phyloP scores from a whole-genome alignment of 2,888 invertebrate genomes.

The Drosophila kuntzei region DNA sequence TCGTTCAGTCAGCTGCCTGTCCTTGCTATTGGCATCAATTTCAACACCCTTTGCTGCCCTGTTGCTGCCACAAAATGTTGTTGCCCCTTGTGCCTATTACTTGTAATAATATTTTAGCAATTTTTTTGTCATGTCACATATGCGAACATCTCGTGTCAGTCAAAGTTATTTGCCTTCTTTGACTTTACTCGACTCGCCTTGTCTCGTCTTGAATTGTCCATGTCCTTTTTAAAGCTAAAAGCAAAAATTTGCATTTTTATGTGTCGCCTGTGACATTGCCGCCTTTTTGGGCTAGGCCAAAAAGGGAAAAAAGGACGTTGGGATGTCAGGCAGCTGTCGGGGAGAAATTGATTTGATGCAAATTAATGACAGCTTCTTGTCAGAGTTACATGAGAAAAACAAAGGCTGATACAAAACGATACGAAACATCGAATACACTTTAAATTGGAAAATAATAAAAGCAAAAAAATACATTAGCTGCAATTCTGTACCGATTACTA shows the following conservation, averaged over 20 bases:
- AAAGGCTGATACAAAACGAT: neutral
- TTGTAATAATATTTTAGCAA: slow-evolving; percentile 79
- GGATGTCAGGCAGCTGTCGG: slow-evolving; percentile 61
- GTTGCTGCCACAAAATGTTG: slow-evolving; percentile 41
- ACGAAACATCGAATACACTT: slow-evolving; percentile 48
- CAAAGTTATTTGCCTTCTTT: slow-evolving; percentile 15
- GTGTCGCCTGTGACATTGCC: slow-evolving; percentile 48
- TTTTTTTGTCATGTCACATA: slow-evolving; percentile 77
- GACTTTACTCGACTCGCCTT: neutral
- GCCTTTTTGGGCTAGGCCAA: slow-evolving; percentile 9
- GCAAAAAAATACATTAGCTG: neutral
- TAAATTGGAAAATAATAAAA: neutral
- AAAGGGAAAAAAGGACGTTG: slow-evolving; percentile 3
- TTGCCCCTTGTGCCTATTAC: slow-evolving; percentile 68
- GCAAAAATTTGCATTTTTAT: slow-evolving; percentile 77
- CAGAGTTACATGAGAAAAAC: slow-evolving; percentile 58
- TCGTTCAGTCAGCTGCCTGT: slow-evolving; percentile 17
- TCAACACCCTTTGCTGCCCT: slow-evolving; percentile 70
- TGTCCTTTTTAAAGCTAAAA: slow-evolving; percentile 50
- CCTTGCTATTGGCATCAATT: slow-evolving; percentile 60
- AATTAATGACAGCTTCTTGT: slow-evolving; percentile 81
- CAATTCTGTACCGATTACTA: neutral
- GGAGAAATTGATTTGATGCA: slow-evolving; percentile 80
- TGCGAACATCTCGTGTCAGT: slow-evolving; percentile 58
- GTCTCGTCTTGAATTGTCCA: slow-evolving; percentile 1